Conservation (phyloP, 2,888 invertebrate species). For the Aphidius colemani region DNA sequence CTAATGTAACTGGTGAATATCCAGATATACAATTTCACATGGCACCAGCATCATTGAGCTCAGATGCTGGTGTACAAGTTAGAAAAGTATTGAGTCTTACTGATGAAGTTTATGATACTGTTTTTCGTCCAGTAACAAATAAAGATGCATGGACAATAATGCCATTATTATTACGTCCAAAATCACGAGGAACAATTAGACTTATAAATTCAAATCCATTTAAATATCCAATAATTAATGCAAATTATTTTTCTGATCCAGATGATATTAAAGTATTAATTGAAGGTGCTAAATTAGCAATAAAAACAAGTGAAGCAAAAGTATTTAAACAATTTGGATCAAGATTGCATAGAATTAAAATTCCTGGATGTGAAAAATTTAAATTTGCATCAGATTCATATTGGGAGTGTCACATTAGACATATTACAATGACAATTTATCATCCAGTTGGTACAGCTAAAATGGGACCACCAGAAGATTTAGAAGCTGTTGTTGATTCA, state of each 20-base stretch:
- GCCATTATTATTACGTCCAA: constrained; percentile 80
- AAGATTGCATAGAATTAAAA: constrained; percentile 72
- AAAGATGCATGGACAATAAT: constrained; percentile 83
- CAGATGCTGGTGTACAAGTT: constrained; percentile 77
- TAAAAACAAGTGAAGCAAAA: constrained; percentile 73
- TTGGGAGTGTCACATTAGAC: constrained; percentile 84
- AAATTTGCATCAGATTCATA: constrained; percentile 80
- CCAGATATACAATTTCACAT: constrained; percentile 93
- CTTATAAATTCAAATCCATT: constrained; percentile 82
- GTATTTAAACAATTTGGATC: constrained; percentile 83
- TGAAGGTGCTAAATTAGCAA: constrained; percentile 80
- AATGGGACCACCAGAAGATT: constrained; percentile 83
- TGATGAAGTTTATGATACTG: constrained; percentile 78
- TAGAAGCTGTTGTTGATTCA: constrained; percentile 81
- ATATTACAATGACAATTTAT: constrained; percentile 88
- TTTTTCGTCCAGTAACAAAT: constrained; percentile 80
- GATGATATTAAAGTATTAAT: constrained; percentile 79
- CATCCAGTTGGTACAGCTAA: constrained; percentile 88
- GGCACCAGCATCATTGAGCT: constrained; percentile 86
- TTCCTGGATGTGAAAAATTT: constrained; percentile 78
- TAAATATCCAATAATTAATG: constrained; percentile 85
- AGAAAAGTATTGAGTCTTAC: constrained; percentile 79
- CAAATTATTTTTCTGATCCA: constrained; percentile 88
- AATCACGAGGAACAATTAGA: constrained; percentile 77
- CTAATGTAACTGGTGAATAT: constrained; percentile 77